Conservation (phyloP, 2,888 invertebrate genomes). For the Chalcis sispes region DNA sequence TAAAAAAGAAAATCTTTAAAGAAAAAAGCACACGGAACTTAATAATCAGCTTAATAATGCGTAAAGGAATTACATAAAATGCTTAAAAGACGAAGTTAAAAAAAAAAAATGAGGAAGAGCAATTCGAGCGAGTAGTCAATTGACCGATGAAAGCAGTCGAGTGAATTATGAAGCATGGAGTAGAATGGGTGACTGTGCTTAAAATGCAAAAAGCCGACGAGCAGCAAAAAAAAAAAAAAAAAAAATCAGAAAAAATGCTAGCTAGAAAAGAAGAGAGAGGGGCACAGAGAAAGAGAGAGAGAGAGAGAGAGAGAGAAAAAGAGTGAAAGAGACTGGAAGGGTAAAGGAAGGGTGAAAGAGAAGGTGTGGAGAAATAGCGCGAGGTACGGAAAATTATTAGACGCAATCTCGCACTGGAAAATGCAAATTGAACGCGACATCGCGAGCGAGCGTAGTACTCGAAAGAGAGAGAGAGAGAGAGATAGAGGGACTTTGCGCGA, state of each 20-base stretch:
- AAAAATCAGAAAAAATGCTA: not conserved
- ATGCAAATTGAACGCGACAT: conserved; percentile 50
- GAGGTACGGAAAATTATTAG: conserved; percentile 51
- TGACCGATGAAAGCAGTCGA: conserved; percentile 47
- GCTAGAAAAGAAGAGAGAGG: not conserved
- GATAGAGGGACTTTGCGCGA: conserved; percentile 2
- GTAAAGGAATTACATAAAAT: conserved; percentile 12
- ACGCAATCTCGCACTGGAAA: conserved; percentile 50
- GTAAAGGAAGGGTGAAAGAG: conserved; percentile 12
- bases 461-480: conserved; percentile 34
- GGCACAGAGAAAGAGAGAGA: not conserved
- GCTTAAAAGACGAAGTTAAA: not conserved
- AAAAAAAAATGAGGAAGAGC: conserved; percentile 6
- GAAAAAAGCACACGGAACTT: not conserved
- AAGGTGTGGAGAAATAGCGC: not conserved
- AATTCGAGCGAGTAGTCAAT: conserved; percentile 37
- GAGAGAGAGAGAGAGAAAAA: too few relatives aligned
- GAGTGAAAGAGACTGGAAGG: not conserved
- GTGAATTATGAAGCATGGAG: conserved; percentile 38
- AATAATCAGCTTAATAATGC: conserved; percentile 31
- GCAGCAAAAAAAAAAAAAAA: conserved; percentile 13
- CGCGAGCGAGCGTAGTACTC: not conserved
- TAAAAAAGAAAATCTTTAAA: not conserved
- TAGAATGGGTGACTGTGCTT: conserved; percentile 31
- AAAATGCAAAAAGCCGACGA: conserved; percentile 43